Percentiles rank a stretch among this genome's conserved stretches.
Evolutionary conservation across 37 sponge, comb jelly and placozoan genomes (phyloP).

Genomic region (Bolinopsis microptera): DNA sequence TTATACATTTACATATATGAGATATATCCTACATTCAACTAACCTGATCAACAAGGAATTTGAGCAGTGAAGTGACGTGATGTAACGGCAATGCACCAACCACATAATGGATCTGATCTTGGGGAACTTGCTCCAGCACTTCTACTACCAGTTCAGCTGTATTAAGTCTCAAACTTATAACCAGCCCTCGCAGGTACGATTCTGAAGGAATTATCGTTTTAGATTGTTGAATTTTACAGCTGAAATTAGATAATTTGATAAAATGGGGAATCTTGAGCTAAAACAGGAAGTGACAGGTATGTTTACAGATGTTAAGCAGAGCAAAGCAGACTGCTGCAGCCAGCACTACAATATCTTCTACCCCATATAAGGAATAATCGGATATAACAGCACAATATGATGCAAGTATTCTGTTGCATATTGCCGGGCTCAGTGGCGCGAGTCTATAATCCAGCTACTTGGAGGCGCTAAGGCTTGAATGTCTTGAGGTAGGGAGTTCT

Average conservation of each 20-base stretch:
- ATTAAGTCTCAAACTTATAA: constrained; percentile 80
- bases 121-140: constrained; percentile 78
- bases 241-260: too few relatives aligned
- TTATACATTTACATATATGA: too few relatives aligned
- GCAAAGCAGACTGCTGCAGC: neutral
- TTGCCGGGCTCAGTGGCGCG: constrained; percentile 89
- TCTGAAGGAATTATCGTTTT: neutral
- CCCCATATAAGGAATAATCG: constrained; percentile 54
- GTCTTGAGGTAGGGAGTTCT: constrained; percentile 96
- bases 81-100: constrained; percentile 4
- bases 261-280: neutral
- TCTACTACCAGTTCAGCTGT: constrained; percentile 69
- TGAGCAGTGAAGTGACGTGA: neutral
- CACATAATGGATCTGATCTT: constrained; percentile 68
- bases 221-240: too few relatives aligned
- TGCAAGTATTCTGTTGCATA: neutral
- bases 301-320: neutral
- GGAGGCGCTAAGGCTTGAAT: constrained; percentile 71
- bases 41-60: constrained; percentile 27
- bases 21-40: too few relatives aligned
- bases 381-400: neutral
- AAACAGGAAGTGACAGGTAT: neutral
- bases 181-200: constrained; percentile 68
- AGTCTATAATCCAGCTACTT: constrained; percentile 84
- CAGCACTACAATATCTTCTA: neutral